Evolutionary conservation across 2,113 vertebrate genomes (phyloP), one percentile per base, ranked within the genome.

Genomic region (Arvicanthis niloticus): DNA sequence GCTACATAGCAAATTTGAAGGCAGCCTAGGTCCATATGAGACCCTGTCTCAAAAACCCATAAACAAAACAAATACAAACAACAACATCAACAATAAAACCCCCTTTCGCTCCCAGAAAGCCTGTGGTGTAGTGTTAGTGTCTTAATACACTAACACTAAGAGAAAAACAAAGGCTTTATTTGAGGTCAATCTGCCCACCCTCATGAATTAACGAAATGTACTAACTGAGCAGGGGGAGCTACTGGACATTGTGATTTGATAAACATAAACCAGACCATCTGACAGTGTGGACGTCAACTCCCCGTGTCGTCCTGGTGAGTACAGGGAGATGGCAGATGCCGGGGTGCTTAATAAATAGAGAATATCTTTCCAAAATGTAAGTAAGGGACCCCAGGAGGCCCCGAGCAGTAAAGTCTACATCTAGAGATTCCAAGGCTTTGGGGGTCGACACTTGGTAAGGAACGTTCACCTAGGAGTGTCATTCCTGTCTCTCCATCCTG

Each of bases 61-160:
- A 70, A 70, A n/a, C 85, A 88, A 70, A 67, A 22, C 84, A 67
- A 34, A 87, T 68, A 51, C 26, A 87, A 68, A 87, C 62, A 70
- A 6, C 37, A 85, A 7, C 5, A 7, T n/a, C 31, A 81, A 21
- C 78, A 85, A 19, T 8, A 53, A 56, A 87, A 53, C 31, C 7
- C 4, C 2, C 16, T 2, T 56, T 26, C 2, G 3, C 19, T 12
- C 37, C n/a, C 51, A 73, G 86, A 88, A 40, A 88, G 68, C 34
- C 37, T 72, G 6, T 72, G 2, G 67, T 3, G 2, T n/a, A 10
- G 7, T 88, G 21, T 53, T 56, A 56, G 51, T 88, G 37, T 77
- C 34, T 48, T 65, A 51, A 89, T 42, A 76, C 29, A n/a, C 51
- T 45, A 45, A 45, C 45, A 45, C 17, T 60, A 89, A 48, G 40